phyloP scores from a whole-genome alignment of 2,888 invertebrate species.

The Cyrtodaria siliqua region DNA sequence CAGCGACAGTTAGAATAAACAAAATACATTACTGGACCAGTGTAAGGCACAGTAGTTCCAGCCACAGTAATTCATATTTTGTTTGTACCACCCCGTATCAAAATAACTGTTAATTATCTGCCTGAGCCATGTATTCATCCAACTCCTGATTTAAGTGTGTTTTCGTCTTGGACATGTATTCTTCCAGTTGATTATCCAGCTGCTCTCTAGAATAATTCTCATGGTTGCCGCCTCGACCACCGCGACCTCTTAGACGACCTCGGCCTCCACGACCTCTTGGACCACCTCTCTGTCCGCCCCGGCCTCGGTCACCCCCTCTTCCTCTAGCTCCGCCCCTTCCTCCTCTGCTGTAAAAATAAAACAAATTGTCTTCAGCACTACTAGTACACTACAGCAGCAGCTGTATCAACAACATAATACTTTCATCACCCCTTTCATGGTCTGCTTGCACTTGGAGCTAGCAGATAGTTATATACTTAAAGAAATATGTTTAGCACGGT shows the following conservation, averaged over 20 bases:
- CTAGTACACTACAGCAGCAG: too few relatives aligned
- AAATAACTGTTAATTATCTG: constrained; percentile 77
- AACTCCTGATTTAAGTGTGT: constrained; percentile 88
- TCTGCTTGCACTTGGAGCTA: too few relatives aligned
- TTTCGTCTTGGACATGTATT: constrained; percentile 91
- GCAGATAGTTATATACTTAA: too few relatives aligned
- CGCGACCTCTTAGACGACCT: constrained; percentile 69
- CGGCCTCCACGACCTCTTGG: constrained; percentile 67
- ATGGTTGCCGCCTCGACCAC: constrained; percentile 40
- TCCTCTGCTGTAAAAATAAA: constrained; percentile 44
- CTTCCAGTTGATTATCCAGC: constrained; percentile 90
- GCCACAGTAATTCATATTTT: too few relatives aligned
- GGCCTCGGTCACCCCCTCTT: constrained; percentile 32
- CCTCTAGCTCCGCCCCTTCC: constrained; percentile 61
- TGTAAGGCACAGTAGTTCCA: too few relatives aligned
- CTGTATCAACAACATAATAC: too few relatives aligned
- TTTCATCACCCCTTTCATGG: too few relatives aligned
- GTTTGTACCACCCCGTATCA: too few relatives aligned
- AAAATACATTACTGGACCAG: too few relatives aligned
- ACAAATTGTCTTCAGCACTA: too few relatives aligned
- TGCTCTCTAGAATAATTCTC: constrained; percentile 87
- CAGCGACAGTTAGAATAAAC: too few relatives aligned
- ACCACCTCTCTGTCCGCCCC: constrained; percentile 43
- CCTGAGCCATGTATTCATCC: constrained; percentile 88
- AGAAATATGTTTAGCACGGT: too few relatives aligned